phyloP scores from a whole-genome alignment of 2,797 vertebrate genomes.

The Menidia menidia region DNA sequence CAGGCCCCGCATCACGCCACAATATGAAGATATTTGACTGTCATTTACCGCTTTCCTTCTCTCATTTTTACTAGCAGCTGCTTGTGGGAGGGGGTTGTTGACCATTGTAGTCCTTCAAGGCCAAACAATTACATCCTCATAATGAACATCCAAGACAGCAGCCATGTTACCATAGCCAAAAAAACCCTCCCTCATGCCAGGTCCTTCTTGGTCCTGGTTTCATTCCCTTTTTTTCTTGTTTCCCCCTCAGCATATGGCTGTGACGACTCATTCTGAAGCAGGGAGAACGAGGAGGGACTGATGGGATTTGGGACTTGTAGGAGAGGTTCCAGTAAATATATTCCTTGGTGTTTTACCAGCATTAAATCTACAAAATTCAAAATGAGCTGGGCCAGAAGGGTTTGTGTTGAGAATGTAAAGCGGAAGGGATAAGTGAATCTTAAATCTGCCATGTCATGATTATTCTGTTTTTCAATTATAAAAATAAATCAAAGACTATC shows the following conservation, averaged over 20 bases:
- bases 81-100: conserved; percentile 27
- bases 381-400: background rate
- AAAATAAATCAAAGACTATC: background rate
- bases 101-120: conserved; percentile 54
- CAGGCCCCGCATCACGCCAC: conserved; percentile 38
- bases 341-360: background rate
- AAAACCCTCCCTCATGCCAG: conserved; percentile 70
- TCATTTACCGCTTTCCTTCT: conserved; percentile 43
- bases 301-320: background rate
- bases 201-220: conserved; percentile 35
- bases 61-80: conserved; percentile 4
- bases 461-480: background rate
- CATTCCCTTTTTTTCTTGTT: conserved; percentile 22
- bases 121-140: conserved; percentile 73
- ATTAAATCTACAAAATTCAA: background rate
- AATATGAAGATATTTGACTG: conserved; percentile 26
- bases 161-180: conserved; percentile 65
- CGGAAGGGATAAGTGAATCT: background rate
- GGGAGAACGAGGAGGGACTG: background rate
- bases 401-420: background rate
- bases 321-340: background rate
- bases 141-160: conserved; percentile 59
- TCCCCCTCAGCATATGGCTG: conserved; percentile 25
- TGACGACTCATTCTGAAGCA: conserved; percentile 26
- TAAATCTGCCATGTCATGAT: background rate